Percentiles rank a stretch among this genome's conserved stretches.
Conservation (phyloP, 53 echinoderm and acorn worm species). For the Pentamera pediparva region DNA sequence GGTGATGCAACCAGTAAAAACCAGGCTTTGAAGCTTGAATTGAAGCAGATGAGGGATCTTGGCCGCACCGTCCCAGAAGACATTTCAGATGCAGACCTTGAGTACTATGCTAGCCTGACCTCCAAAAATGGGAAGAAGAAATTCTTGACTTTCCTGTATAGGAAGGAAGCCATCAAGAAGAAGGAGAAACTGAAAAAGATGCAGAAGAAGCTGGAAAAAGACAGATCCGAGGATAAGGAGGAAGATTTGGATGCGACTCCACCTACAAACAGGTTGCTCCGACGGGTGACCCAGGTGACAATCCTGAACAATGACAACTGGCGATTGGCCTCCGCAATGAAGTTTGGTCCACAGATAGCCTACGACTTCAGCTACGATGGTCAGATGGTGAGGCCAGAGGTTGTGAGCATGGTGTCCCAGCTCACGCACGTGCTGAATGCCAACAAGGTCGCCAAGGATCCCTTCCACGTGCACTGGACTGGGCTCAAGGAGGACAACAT, state of each 20-base stretch:
- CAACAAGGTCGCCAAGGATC: slow-evolving; percentile 60
- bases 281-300: background rate
- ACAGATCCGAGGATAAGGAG: slow-evolving; percentile 9
- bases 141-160: slow-evolving; percentile 52
- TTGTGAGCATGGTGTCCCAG: slow-evolving; percentile 60
- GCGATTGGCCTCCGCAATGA: slow-evolving; percentile 76
- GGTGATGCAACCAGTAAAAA: no score
- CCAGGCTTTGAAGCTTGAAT: background rate
- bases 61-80: slow-evolving; percentile 54
- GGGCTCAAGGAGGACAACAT: slow-evolving; percentile 34
- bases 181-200: slow-evolving; percentile 44
- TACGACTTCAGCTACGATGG: slow-evolving; percentile 82
- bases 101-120: slow-evolving; percentile 45
- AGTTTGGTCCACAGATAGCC: slow-evolving; percentile 69
- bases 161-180: slow-evolving; percentile 51
- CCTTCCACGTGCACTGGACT: slow-evolving; percentile 75
- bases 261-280: slow-evolving; percentile 11
- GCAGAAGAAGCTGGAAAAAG: slow-evolving; percentile 11
- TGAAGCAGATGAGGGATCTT: background rate
- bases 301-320: slow-evolving; percentile 48
- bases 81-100: slow-evolving; percentile 57
- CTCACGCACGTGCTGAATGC: slow-evolving; percentile 42
- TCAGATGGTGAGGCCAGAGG: slow-evolving; percentile 62
- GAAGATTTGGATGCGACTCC: slow-evolving; percentile 30
- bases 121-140: slow-evolving; percentile 46